Base-by-base conservation (phyloP, 2,113 vertebrate species). In the Channa maculata region DNA sequence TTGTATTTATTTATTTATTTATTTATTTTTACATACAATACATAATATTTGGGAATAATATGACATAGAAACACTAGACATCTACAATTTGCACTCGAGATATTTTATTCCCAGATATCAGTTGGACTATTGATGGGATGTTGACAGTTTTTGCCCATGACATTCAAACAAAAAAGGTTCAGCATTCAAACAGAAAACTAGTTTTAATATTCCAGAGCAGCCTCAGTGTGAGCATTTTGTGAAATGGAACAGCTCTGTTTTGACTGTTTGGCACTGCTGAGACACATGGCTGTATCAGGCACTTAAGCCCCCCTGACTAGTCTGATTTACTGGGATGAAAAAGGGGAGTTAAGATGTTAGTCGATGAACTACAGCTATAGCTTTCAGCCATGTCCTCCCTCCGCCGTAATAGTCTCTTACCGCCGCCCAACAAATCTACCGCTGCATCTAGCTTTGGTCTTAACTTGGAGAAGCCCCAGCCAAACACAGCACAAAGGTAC, bases 291-390 rank as follows among this genome's bases (percentile, higher is more conserved):
- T 70, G 84, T 45, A 68, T 84, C 74, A 72, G 80, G 58, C 80
- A 71, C 87, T 88, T 91, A 84, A 87, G 79, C 24, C 65, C 76
- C 76, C 64, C 82, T 73, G 86, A 80, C 86, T 70, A 39, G 67
- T 67, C 84, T 91, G 88, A 91, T 90, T 91, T 84, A 90, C 79
- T 77, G 73, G 83, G 84, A 89, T 77, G 80, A 86, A 88, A 85
- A 86, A 49, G 78, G 77, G 78, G 77, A 88, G 82, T 88, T 84
- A 75, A 87, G 83, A 85, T 85, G 80, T 80, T 83, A 71, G 84
- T 79, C 53, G 75, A 87, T 89, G 88, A 91, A 81, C 87, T 82
- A 82, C 77, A 82, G 87, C 87, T 75, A 84, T 59, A 54, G 75
- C 76, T 86, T 86, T 86, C 88, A 86, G 51, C 48, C 38, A 86